These are phyloP conservation scores for Isaurus tuberculatus DNA, from an alignment of 92 coral and sea anemone species.

Conservation along the genomic window DNA sequence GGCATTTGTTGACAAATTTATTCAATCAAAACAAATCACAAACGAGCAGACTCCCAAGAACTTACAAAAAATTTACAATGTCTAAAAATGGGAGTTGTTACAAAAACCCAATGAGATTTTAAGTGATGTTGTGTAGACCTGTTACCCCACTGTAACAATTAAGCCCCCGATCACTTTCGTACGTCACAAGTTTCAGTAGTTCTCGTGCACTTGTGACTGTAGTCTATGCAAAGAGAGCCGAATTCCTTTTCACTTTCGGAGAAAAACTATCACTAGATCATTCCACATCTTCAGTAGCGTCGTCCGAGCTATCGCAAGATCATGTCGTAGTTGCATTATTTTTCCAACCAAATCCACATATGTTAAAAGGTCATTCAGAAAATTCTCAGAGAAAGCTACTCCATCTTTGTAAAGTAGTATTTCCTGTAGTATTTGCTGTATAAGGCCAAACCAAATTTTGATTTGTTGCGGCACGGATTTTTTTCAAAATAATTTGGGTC, in stretches of 20 bases:
- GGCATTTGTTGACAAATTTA: too few species aligned
- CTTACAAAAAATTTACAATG: too few species aligned
- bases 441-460: too few species aligned
- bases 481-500: too few species aligned
- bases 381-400: not conserved
- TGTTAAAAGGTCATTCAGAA: conserved; percentile 8
- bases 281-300: conserved; percentile 8
- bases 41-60: too few species aligned
- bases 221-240: not conserved
- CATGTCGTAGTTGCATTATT: conserved; percentile 1
- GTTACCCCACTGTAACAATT: too few species aligned
- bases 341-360: not conserved
- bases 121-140: too few species aligned
- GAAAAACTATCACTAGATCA: conserved; percentile 13
- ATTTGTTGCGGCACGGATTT: too few species aligned
- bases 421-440: not conserved
- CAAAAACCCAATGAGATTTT: too few species aligned
- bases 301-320: not conserved
- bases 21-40: too few species aligned
- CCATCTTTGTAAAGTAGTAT: conserved; percentile 7
- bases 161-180: conserved; percentile 19
- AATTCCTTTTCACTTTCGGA: conserved; percentile 8
- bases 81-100: too few species aligned
- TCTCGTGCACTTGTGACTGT: conserved; percentile 23
- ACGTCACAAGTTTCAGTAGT: conserved; percentile 16